Evolutionary conservation across 2,888 invertebrate species (phyloP), one percentile per base, ranked within the genome.

Genomic region (Watsonalla binaria): DNA sequence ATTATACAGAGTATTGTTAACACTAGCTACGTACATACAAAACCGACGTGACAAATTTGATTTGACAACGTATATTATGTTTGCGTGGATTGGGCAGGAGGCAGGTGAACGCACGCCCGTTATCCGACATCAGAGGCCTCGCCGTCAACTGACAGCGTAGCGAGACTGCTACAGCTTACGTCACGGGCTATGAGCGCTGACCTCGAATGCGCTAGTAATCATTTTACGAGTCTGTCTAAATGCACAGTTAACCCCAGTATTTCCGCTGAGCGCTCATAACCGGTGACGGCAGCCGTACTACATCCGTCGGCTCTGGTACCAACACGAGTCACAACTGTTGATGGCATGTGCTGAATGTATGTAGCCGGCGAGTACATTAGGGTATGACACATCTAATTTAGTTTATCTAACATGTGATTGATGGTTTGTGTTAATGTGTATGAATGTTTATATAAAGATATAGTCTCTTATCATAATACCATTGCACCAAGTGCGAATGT

Each of bases 401-500:
- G 73, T 73, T 74, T 76, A 74, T 78, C 68, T 66, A 73, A 78
- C 76, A 81, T 84, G 80, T 82, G 82, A 83, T 86, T 77, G 72
- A 77, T 73, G 69, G 74, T 82, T 82, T 85, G 79, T 84, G 79
- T 85, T 80, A 65, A 68, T 71, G n/a, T n/a, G n/a, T n/a, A 63
- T 78, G 66, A 78, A 80, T 76, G 76, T 81, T 78, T 76, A 74
- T 75, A 75, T 70, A 7, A 66, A 69, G 68, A 63, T 67, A 66
- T 71, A 42, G 65, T 66, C 65, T 72, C 71, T 74, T 74, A 72
- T 76, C 58, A 70, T 81, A 74, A 72, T 77, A 67, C 76, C 77
- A 74, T 76, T 76, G 89, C 89, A 89, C 89, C 80, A 88, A 89
- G 89, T 90, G 89, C 89, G 74, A 72, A 72, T 78, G 74, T 79